Evolutionary conservation across 1,140 invertebrate genomes (phyloP).

Genomic region (Scaptomyza graminum): DNA sequence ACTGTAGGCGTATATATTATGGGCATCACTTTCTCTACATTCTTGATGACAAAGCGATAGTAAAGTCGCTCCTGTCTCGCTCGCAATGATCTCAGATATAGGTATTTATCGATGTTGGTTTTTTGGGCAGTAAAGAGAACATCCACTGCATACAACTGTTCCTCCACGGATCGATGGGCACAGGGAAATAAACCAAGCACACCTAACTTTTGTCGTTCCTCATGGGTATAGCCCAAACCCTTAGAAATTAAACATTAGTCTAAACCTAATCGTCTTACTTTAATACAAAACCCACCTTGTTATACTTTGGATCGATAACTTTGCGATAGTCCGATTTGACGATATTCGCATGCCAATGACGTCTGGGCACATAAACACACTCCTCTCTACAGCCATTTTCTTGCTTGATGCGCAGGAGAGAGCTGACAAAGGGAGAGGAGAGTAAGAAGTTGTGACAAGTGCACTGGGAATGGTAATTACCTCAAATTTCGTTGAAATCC

Average conservation of each 20-base stretch:
- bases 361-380: too few relatives aligned
- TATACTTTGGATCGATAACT: constrained; percentile 6
- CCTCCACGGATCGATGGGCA: constrained; percentile 90
- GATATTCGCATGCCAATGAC: background rate
- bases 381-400: background rate
- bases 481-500: background rate
- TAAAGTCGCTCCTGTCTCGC: constrained; percentile 97
- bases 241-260: constrained; percentile 1
- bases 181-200: constrained; percentile 93
- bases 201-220: constrained; percentile 52
- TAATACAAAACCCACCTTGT: constrained; percentile 15
- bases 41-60: constrained; percentile 94
- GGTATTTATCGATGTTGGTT: constrained; percentile 92
- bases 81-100: constrained; percentile 90
- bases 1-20: constrained; percentile 77
- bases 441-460: background rate
- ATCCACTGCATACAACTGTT: constrained; percentile 91
- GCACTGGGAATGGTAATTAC: background rate
- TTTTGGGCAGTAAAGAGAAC: constrained; percentile 90
- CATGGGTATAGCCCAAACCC: constrained; percentile 33
- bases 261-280: background rate
- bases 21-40: constrained; percentile 95
- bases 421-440: background rate
- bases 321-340: constrained; percentile 2
- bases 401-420: background rate